Percentiles rank a stretch among this genome's conserved stretches.
These are phyloP conservation scores for Marisa cornuarietis DNA, from an alignment of 1,140 invertebrate genomes.

Conservation along the genomic window DNA sequence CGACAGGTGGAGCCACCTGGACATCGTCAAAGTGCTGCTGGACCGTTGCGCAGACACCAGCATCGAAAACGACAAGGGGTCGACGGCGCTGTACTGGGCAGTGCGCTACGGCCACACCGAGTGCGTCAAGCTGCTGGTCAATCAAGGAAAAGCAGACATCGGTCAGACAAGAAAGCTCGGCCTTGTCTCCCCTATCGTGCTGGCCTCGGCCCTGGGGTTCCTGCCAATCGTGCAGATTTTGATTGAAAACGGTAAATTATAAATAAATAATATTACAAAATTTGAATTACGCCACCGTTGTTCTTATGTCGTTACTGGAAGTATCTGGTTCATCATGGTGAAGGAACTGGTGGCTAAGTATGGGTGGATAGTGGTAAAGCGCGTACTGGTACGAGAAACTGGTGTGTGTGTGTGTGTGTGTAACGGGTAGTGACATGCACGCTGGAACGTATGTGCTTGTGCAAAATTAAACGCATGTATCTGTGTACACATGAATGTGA, in stretches of 20 bases:
- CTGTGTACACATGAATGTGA: too few relatives aligned
- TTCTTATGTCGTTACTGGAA: too few relatives aligned
- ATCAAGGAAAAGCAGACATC: conserved; percentile 46
- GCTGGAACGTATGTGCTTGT: too few relatives aligned
- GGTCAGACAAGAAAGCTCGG: conserved; percentile 53
- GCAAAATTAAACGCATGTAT: too few relatives aligned
- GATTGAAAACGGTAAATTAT: conserved; percentile 31
- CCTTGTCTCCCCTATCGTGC: conserved; percentile 55
- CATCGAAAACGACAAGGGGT: conserved; percentile 62
- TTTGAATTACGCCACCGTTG: too few relatives aligned
- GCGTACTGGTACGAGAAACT: too few relatives aligned
- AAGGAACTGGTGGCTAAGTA: too few relatives aligned
- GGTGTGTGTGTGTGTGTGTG: too few relatives aligned
- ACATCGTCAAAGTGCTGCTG: conserved; percentile 39
- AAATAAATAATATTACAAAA: too few relatives aligned
- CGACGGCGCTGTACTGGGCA: conserved; percentile 63
- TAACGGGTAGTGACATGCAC: too few relatives aligned
- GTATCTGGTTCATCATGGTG: too few relatives aligned
- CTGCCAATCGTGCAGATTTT: conserved; percentile 52
- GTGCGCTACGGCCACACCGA: conserved; percentile 55
- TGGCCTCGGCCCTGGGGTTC: conserved; percentile 54
- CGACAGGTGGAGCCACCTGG: conserved; percentile 48
- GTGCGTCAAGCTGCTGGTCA: conserved; percentile 45
- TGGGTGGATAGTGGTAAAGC: too few relatives aligned
- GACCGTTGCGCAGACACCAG: conserved; percentile 41